A percentile compares a stretch with the other conserved stretches of the same genome.
phyloP scores from a whole-genome alignment of 2,888 invertebrate species.

The Onchidella celtica region DNA sequence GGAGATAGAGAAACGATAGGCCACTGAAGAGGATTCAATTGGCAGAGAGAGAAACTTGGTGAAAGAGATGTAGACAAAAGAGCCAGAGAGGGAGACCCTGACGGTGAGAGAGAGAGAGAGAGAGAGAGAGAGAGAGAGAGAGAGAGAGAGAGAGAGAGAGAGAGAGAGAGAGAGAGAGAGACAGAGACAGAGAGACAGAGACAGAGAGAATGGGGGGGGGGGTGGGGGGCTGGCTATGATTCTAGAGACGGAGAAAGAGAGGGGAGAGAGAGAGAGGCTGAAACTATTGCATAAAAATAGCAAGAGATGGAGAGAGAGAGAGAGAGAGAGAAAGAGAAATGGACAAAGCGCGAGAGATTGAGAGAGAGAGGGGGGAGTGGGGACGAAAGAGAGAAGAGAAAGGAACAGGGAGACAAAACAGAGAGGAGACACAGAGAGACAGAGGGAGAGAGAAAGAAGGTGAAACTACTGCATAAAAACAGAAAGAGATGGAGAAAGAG shows the following conservation, averaged over 20 bases:
- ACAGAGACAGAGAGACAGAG: slow-evolving; percentile 30
- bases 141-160: slow-evolving; percentile 22
- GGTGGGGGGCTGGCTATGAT: not conserved
- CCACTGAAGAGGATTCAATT: not conserved
- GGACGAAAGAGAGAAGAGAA: no score
- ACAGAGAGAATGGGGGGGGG: not conserved
- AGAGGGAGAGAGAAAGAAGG: slow-evolving; percentile 25
- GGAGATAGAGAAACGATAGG: no score
- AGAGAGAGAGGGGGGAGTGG: no score
- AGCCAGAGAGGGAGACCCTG: not conserved
- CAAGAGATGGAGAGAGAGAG: no score
- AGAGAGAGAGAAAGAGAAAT: no score
- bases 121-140: not conserved
- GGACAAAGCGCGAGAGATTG: no score
- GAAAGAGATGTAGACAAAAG: not conserved
- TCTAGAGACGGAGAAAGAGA: slow-evolving; percentile 9
- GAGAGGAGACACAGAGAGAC: no score
- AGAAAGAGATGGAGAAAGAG: no score
- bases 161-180: slow-evolving; percentile 29
- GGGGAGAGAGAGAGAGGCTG: not conserved
- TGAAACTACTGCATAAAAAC: no score
- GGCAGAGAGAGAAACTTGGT: not conserved
- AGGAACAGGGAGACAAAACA: no score
- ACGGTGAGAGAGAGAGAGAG: not conserved
- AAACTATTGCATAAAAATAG: no score